phyloP scores from a whole-genome alignment of 2,888 invertebrate species.

The Aphidoletes aphidimyza region DNA sequence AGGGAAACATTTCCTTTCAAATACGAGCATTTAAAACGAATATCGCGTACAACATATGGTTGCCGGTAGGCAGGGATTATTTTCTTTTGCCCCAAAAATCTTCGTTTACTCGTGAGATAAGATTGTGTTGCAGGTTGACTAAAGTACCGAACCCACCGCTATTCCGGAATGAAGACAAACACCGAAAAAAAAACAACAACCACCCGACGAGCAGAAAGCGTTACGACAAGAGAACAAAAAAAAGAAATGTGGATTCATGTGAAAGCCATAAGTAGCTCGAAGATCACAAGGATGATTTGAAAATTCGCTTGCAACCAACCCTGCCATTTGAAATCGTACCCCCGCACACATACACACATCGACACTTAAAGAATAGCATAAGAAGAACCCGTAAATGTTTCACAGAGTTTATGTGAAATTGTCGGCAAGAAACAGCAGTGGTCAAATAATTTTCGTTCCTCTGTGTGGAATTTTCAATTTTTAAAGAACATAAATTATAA shows the following conservation, averaged over 20 bases:
- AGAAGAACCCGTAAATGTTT: background rate
- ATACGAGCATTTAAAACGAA: conserved; percentile 34
- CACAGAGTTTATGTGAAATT: conserved; percentile 43
- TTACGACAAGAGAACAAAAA: background rate
- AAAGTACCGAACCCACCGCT: background rate
- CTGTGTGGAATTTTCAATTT: conserved; percentile 51
- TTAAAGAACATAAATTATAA: conserved; percentile 49
- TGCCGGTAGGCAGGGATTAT: conserved; percentile 44
- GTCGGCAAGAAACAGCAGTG: conserved; percentile 51
- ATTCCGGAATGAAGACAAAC: background rate
- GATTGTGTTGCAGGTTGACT: background rate
- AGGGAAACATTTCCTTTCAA: background rate
- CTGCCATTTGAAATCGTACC: background rate
- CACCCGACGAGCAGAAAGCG: background rate
- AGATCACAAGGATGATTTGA: conserved; percentile 6
- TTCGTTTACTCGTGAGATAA: background rate
- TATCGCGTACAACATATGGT: conserved; percentile 49
- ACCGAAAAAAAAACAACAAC: background rate
- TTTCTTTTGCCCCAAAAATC: conserved; percentile 24
- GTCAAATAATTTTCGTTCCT: conserved; percentile 43
- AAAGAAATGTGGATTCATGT: background rate
- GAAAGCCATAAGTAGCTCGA: background rate
- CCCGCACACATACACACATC: background rate
- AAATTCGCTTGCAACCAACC: background rate
- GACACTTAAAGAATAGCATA: background rate